Conservation (phyloP, 23 tunicate genomes). For the Oikopleura vanhoeffeni region DNA sequence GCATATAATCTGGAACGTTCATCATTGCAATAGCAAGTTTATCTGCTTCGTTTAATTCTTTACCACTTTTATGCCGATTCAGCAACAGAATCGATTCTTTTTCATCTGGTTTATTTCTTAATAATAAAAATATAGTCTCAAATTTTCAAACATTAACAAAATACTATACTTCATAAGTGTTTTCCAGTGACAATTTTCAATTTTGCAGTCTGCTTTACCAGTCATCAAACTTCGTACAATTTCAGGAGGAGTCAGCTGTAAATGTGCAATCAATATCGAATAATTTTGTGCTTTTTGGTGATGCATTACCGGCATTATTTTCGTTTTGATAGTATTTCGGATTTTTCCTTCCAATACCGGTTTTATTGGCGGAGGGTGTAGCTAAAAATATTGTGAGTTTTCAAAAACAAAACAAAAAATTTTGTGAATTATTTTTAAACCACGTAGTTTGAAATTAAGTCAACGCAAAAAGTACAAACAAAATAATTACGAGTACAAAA, state of each 20-base stretch:
- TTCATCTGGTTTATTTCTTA: slow-evolving; percentile 1
- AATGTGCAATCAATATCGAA: not conserved
- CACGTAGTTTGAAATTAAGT: too few relatives aligned
- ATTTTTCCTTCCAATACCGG: not conserved
- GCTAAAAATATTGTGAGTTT: too few relatives aligned
- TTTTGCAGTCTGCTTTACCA: not conserved
- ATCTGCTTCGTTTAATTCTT: slow-evolving; percentile 1
- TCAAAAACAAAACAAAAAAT: too few relatives aligned
- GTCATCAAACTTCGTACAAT: not conserved
- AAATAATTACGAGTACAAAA: too few relatives aligned
- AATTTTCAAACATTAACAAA: not conserved
- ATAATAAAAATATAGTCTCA: not conserved
- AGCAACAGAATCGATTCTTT: not conserved
- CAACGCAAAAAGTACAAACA: too few relatives aligned
- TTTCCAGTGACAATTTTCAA: not conserved
- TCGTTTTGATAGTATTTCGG: not conserved
- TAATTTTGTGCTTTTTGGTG: not conserved
- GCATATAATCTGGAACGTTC: not conserved
- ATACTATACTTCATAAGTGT: not conserved
- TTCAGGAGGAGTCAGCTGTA: not conserved
- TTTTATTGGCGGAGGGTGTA: not conserved
- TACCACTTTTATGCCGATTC: not conserved
- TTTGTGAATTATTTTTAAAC: too few relatives aligned
- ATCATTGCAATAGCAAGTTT: not conserved
- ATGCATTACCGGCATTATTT: not conserved